Conservation (phyloP, 1,140 invertebrate genomes). For the Apis cerana region DNA sequence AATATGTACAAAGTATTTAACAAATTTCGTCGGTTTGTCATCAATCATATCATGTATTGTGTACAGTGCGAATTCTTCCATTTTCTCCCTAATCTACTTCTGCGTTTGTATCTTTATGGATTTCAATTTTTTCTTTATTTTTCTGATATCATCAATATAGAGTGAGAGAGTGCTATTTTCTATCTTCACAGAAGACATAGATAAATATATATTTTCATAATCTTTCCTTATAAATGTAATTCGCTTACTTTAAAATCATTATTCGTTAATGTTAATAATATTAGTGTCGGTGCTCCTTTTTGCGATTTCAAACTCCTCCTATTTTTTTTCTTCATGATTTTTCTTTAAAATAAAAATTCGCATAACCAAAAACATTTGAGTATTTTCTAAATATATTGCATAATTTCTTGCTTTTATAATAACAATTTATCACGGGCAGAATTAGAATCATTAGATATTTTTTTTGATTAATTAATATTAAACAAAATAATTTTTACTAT, state of each 20-base stretch:
- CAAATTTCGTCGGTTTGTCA: conserved; percentile 67
- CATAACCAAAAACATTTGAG: conserved; percentile 56
- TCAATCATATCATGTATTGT: conserved; percentile 65
- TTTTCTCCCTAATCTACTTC: conserved; percentile 72
- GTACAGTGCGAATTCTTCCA: conserved; percentile 67
- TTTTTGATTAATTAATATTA: neutral
- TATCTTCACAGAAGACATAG: conserved; percentile 85
- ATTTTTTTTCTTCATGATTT: conserved; percentile 63
- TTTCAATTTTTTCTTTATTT: conserved; percentile 71
- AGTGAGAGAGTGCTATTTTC: conserved; percentile 81
- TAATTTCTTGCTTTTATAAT: conserved; percentile 38
- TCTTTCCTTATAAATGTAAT: conserved; percentile 82
- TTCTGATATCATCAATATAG: conserved; percentile 80
- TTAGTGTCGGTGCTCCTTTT: conserved; percentile 80
- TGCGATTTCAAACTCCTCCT: conserved; percentile 69
- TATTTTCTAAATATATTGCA: conserved; percentile 59
- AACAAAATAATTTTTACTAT: conserved; percentile 4
- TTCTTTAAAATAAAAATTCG: conserved; percentile 67
- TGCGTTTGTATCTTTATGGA: conserved; percentile 72
- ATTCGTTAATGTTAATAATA: conserved; percentile 82
- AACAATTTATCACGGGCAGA: conserved; percentile 34
- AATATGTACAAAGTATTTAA: conserved; percentile 75
- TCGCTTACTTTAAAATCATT: conserved; percentile 81
- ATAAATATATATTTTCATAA: conserved; percentile 83
- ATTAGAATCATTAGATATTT: conserved; percentile 47